These are phyloP conservation scores for Pica pica DNA, from an alignment of 2,113 vertebrate genomes.

Conservation along the genomic window DNA sequence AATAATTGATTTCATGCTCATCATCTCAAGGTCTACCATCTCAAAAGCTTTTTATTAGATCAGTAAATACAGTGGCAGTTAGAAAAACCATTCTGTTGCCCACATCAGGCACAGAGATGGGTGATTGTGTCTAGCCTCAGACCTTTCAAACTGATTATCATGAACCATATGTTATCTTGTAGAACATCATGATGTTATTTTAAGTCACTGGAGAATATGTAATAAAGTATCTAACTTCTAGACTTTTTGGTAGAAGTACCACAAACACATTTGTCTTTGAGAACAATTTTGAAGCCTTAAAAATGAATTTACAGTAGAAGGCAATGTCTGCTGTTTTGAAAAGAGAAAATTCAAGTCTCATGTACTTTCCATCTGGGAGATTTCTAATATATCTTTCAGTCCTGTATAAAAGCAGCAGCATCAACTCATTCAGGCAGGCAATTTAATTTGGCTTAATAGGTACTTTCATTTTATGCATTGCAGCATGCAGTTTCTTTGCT, in stretches of 20 bases:
- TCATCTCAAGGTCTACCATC: not conserved
- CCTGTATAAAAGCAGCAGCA: not conserved
- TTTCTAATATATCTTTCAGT: not conserved
- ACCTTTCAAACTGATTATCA: not conserved
- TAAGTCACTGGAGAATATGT: not conserved
- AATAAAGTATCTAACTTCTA: not conserved
- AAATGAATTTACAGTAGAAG: not conserved
- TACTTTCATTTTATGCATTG: slow-evolving; percentile 31
- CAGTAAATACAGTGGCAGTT: not conserved
- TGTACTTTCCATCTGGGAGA: not conserved
- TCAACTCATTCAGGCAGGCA: not conserved
- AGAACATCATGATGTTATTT: not conserved
- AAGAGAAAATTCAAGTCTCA: not conserved
- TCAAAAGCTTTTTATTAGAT: not conserved
- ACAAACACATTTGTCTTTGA: not conserved
- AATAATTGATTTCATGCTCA: not conserved
- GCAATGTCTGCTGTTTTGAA: not conserved
- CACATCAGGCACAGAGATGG: not conserved
- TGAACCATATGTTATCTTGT: not conserved
- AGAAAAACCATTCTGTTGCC: not conserved
- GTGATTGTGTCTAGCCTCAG: not conserved
- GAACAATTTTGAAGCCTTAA: not conserved
- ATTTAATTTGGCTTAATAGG: slow-evolving; percentile 46
- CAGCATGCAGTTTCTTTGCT: not conserved
- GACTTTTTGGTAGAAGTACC: not conserved